These are phyloP conservation scores for Microcebus murinus DNA, from an alignment of 2,113 vertebrate genomes.

Conservation along the genomic window DNA sequence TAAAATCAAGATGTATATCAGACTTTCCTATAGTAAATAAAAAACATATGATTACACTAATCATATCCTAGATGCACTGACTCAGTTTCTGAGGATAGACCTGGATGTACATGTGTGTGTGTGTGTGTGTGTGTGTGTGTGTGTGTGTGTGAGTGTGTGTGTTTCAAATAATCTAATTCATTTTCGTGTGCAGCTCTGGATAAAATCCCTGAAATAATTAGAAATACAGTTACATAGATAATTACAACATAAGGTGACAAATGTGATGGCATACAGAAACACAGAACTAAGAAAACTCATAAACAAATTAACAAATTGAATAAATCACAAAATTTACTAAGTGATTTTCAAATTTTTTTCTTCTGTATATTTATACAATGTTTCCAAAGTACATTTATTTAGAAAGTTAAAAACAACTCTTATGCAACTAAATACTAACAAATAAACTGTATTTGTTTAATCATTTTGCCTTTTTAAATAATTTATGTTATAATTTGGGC, in stretches of 20 bases:
- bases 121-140: not conserved
- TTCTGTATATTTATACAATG: not conserved
- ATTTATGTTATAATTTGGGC: not conserved
- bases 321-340: conserved; percentile 40
- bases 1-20: not conserved
- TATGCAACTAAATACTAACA: not conserved
- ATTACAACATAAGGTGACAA: not conserved
- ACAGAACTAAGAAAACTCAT: not conserved
- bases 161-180: not conserved
- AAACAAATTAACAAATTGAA: conserved; percentile 29
- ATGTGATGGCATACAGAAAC: not conserved
- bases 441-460: not conserved
- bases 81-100: not conserved
- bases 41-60: not conserved
- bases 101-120: rapidly evolving
- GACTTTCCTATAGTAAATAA: not conserved
- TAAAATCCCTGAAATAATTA: not conserved
- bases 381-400: not conserved
- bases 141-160: not conserved
- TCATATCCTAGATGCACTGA: not conserved
- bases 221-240: not conserved
- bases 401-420: not conserved
- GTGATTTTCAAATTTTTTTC: not conserved
- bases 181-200: not conserved
- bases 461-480: not conserved